These are phyloP conservation scores for Gryllus bimaculatus DNA, from an alignment of 1,140 invertebrate genomes.

Conservation along the genomic window DNA sequence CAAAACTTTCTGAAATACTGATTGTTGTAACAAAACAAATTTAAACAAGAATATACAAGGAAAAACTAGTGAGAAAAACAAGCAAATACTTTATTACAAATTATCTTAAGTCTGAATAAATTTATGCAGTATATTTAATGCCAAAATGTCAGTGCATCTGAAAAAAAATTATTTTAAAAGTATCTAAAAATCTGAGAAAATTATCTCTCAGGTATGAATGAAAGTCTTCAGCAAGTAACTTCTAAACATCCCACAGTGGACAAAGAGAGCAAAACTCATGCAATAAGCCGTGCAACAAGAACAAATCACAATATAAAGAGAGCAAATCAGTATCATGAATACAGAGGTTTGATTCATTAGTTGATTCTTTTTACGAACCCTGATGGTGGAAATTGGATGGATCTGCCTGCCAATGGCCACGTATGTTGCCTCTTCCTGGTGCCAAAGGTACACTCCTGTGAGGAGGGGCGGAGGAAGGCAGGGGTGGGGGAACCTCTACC, in stretches of 20 bases:
- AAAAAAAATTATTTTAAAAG: no score
- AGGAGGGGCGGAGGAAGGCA: conserved; percentile 21
- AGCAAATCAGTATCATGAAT: background rate
- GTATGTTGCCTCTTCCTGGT: background rate
- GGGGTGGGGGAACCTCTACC: conserved; percentile 17
- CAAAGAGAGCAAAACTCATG: background rate
- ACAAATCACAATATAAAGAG: background rate
- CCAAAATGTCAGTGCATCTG: no score
- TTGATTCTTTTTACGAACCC: background rate
- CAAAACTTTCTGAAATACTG: no score
- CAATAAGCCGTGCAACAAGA: background rate
- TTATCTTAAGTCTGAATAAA: no score
- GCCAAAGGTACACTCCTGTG: background rate
- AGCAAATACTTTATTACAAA: no score
- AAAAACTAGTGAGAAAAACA: no score
- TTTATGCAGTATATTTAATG: no score
- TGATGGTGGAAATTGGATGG: conserved; percentile 14
- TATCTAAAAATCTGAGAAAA: no score
- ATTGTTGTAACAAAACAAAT: no score
- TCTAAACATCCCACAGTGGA: background rate
- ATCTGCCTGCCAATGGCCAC: conserved; percentile 9
- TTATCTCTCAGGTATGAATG: no score
- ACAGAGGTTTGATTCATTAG: background rate
- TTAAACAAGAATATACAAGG: no score
- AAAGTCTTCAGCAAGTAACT: no score